These are phyloP conservation scores for Heteromurus nitidus DNA, from an alignment of 2,888 invertebrate genomes.

Conservation along the genomic window DNA sequence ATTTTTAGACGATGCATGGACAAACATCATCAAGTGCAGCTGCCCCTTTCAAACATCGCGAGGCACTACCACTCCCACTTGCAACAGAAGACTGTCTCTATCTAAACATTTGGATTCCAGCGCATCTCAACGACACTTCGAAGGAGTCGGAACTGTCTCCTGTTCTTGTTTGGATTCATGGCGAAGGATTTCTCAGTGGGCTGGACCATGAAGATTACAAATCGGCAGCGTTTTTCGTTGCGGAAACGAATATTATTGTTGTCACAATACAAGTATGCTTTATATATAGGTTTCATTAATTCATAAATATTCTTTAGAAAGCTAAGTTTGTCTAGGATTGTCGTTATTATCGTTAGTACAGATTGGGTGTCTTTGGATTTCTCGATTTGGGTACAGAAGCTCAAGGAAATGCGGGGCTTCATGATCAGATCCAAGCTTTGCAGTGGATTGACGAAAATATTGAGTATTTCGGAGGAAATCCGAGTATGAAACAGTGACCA, in stretches of 20 bases:
- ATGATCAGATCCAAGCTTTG: conserved; percentile 95
- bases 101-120: conserved; percentile 32
- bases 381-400: conserved; percentile 92
- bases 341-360: conserved; percentile 84
- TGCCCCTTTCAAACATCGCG: neutral
- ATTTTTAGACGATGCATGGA: conserved; percentile 11
- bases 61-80: neutral
- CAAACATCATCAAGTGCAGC: conserved; percentile 1
- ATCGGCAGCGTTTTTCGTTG: conserved; percentile 26
- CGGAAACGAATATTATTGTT: conserved; percentile 15
- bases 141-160: conserved; percentile 39
- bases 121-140: too few relatives aligned
- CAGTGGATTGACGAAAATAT: conserved; percentile 88
- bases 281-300: neutral
- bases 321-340: neutral
- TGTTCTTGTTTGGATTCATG: conserved; percentile 37
- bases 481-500: conserved; percentile 3
- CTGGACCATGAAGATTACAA: conserved; percentile 13
- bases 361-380: conserved; percentile 93
- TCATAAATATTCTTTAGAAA: neutral
- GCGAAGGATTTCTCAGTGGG: conserved; percentile 38
- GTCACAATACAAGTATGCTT: conserved; percentile 34
- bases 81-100: conserved; percentile 32
- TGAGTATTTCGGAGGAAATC: conserved; percentile 85
- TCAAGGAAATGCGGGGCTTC: conserved; percentile 89